A percentile compares a stretch with the other conserved stretches of the same genome.
Evolutionary conservation across 92 coral and sea anemone genomes (phyloP).

Genomic region (Isaurus tuberculatus): DNA sequence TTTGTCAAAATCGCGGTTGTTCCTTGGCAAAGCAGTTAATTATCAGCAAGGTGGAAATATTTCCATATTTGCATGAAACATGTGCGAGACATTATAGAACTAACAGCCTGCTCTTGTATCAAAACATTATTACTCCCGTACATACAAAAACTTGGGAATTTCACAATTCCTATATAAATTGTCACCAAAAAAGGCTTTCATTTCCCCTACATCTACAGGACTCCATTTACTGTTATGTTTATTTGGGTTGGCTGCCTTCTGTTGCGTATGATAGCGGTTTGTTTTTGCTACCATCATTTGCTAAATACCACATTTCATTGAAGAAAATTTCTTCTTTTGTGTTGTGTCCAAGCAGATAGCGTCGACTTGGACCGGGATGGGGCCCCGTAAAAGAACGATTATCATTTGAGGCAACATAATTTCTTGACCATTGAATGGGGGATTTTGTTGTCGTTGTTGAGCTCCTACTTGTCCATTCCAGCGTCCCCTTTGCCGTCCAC

Average conservation of each 20-base stretch:
- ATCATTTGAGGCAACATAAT: background rate
- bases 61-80: slow-evolving; percentile 47
- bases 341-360: background rate
- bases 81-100: slow-evolving; percentile 41
- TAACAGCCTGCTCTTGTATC: slow-evolving; percentile 31
- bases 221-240: slow-evolving; percentile 56
- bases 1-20: slow-evolving; percentile 57
- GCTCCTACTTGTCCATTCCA: background rate
- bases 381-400: background rate
- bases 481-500: background rate
- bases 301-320: background rate
- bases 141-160: slow-evolving; percentile 42
- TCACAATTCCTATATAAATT: slow-evolving; percentile 56
- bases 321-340: background rate
- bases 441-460: too few species aligned
- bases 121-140: slow-evolving; percentile 46
- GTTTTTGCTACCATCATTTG: background rate
- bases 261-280: background rate
- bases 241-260: slow-evolving; percentile 50
- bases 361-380: background rate
- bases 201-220: slow-evolving; percentile 56
- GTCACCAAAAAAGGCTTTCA: slow-evolving; percentile 53
- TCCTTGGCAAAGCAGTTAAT: slow-evolving; percentile 42
- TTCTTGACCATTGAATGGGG: background rate
- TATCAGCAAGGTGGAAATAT: slow-evolving; percentile 60